Percentiles rank a stretch among this genome's conserved stretches.
phyloP scores from a whole-genome alignment of 2,113 vertebrate genomes.

The Tursiops truncatus region DNA sequence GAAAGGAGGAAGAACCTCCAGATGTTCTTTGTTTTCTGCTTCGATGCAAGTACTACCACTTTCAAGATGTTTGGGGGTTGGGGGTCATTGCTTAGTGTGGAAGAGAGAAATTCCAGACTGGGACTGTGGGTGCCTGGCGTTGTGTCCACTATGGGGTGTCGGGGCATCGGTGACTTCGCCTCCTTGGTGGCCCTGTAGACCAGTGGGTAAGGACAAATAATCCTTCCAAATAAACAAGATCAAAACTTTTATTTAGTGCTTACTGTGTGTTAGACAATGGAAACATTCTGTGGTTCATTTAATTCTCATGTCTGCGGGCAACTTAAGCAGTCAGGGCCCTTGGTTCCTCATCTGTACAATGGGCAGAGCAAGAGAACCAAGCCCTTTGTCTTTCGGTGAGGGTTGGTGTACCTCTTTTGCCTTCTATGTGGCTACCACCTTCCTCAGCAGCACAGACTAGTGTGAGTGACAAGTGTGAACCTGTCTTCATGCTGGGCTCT shows the following conservation, averaged over 20 bases:
- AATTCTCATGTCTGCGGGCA: background rate
- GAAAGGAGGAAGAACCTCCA: constrained; percentile 66
- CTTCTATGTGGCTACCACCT: background rate
- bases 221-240: background rate
- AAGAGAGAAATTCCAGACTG: background rate
- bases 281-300: background rate
- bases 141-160: rapidly evolving
- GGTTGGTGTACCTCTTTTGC: background rate
- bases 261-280: background rate
- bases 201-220: background rate
- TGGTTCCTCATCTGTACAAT: background rate
- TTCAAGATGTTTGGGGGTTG: background rate
- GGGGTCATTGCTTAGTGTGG: background rate
- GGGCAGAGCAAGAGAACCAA: background rate
- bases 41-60: constrained; percentile 1
- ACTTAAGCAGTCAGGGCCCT: no score
- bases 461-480: background rate
- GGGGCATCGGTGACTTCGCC: background rate
- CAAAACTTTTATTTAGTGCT: background rate
- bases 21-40: constrained; percentile 54
- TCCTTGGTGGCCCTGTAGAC: background rate
- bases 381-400: background rate
- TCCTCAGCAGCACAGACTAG: background rate
- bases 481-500: background rate
- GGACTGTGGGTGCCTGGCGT: rapidly evolving